A percentile compares a stretch with the other conserved stretches of the same genome.
Evolutionary conservation across 2,888 invertebrate species (phyloP).

Genomic region (Strigamia crassipes): DNA sequence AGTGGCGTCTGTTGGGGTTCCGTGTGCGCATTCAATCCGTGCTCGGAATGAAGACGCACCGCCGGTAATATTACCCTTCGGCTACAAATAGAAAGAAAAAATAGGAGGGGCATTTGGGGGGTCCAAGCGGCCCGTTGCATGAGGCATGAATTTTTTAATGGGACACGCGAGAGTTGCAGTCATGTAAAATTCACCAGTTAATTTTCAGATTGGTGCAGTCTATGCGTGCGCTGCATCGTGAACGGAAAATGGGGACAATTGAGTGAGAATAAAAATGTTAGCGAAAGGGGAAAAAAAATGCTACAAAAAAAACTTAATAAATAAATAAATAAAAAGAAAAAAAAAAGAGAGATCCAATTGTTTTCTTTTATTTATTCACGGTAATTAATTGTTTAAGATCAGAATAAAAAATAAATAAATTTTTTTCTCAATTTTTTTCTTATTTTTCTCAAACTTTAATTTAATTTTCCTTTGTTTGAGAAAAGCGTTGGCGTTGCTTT

Average conservation of each 20-base stretch:
- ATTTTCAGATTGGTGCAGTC: conserved; percentile 45
- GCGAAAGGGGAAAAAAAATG: conserved; percentile 14
- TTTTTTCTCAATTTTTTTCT: no score
- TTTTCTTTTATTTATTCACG: conserved; percentile 1
- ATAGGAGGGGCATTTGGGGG: conserved; percentile 23
- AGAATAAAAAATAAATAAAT: neutral
- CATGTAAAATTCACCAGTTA: conserved; percentile 47
- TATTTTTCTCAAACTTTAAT: neutral
- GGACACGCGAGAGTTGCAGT: conserved; percentile 41
- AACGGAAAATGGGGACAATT: conserved; percentile 31
- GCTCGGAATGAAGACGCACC: neutral
- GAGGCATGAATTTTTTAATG: conserved; percentile 46
- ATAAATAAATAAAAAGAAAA: neutral
- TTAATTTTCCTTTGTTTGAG: neutral
- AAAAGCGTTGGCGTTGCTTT: neutral
- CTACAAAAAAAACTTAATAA: neutral
- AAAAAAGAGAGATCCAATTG: neutral
- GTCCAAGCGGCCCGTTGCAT: conserved; percentile 18
- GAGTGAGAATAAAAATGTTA: conserved; percentile 29
- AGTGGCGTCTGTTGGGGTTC: conserved; percentile 28
- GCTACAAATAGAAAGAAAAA: neutral
- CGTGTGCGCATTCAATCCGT: conserved; percentile 15
- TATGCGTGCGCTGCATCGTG: conserved; percentile 23
- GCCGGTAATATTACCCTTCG: neutral
- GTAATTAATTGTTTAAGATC: neutral